These are phyloP conservation scores for Troides oblongomaculatus DNA, from an alignment of 2,888 invertebrate genomes.

Conservation along the genomic window DNA sequence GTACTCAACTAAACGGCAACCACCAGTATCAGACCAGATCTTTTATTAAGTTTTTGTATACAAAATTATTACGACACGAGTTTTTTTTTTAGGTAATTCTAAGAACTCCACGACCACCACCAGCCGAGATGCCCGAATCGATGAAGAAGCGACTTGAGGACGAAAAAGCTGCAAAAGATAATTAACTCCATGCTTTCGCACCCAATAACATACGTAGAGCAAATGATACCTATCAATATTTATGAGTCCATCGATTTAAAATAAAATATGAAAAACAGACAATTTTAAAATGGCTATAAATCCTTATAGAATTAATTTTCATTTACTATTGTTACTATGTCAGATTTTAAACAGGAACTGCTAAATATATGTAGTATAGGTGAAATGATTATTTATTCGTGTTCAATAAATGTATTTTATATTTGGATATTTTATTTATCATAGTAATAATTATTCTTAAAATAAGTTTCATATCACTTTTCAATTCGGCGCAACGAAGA, in stretches of 20 bases:
- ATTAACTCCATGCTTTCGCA: slow-evolving; percentile 2
- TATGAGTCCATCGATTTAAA: neutral
- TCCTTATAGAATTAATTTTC: neutral
- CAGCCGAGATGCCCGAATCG: slow-evolving; percentile 97
- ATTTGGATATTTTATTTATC: neutral
- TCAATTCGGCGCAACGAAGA: no score
- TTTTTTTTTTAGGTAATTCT: slow-evolving; percentile 74
- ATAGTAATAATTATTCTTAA: no score
- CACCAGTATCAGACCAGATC: neutral
- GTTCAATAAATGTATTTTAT: neutral
- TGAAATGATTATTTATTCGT: neutral
- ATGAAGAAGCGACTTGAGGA: slow-evolving; percentile 85
- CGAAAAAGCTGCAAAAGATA: slow-evolving; percentile 47
- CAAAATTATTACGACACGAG: neutral
- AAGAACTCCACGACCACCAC: slow-evolving; percentile 95
- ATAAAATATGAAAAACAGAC: neutral
- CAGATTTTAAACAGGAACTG: neutral
- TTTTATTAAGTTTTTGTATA: neutral
- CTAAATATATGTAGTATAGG: neutral
- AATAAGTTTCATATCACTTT: no score
- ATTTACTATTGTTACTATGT: neutral
- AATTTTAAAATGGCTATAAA: no score
- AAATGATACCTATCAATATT: neutral
- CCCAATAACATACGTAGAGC: neutral
- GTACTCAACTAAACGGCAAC: no score